Base-by-base conservation (phyloP, 2,888 invertebrate species). In the Watsonalla binaria region DNA sequence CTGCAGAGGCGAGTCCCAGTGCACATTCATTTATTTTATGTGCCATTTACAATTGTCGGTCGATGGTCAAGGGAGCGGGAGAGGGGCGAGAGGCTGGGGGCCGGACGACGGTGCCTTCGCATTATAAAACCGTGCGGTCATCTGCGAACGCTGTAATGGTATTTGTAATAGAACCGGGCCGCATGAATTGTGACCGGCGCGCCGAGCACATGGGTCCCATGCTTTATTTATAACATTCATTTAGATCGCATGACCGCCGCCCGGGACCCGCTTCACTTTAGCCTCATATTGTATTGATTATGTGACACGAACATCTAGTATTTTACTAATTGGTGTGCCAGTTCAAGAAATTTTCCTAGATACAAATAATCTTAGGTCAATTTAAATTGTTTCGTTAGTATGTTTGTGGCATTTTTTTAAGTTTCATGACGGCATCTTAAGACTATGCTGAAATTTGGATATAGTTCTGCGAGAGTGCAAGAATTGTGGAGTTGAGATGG, bases 21-120 rank as follows among this genome's bases (percentile, higher is more conserved):
- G 91, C 91, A 91, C 91, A 91, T 91, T 91, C 91, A 91, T 91
- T 91, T 91, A 91, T 91, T 91, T 91, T 91, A 91, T 91, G 91
- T 91, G 91, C 91, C 91, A 91, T 91, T 91, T 91, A 91, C 91
- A 91, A 91, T 91, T 90, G 91, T 91, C 91, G 91, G 90, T 91
- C 91, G 90, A 91, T 91, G 91, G 91, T 90, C 91, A 91, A 91
- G 91, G 91, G 91, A 87, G 86, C 80, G 73, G 79, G 78, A 64
- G 73, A 74, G 75, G 76, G 76, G 67, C 60, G 65, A 59, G 69
- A 71, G 66, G 72, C 68, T 70, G 74, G 64, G 62, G 52, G 70
- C 65, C 72, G 76, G 78, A 78, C 78, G 78, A 76, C 79, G 84
- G 71, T 84, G 86, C 87, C 90, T 87, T 89, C 87, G 82, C 79